Conservation (phyloP, 2,113 vertebrate genomes). For the Chaenogobius annularis region DNA sequence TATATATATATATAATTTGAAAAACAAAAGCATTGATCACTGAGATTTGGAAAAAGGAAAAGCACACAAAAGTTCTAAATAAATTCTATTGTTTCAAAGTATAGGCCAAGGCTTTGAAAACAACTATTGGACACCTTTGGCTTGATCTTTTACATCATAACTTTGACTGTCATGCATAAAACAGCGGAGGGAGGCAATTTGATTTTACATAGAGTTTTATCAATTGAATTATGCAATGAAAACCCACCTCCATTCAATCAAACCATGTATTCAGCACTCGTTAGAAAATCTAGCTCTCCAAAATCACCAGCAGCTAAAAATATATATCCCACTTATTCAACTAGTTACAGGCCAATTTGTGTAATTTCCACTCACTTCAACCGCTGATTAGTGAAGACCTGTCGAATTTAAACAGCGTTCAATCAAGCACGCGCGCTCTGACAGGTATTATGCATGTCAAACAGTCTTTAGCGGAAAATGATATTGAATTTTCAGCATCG, state of each 20-base stretch:
- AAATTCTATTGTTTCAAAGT: too few relatives aligned
- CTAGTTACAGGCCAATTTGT: not conserved
- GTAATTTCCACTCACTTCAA: not conserved
- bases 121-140: too few relatives aligned
- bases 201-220: too few relatives aligned
- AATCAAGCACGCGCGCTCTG: not conserved
- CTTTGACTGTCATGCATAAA: too few relatives aligned
- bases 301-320: conserved; percentile 8
- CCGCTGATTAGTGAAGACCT: conserved; percentile 10
- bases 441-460: not conserved
- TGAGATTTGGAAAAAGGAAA: too few relatives aligned
- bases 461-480: not conserved
- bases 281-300: not conserved
- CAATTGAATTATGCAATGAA: too few relatives aligned
- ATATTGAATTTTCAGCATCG: not conserved
- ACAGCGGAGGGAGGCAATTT: too few relatives aligned
- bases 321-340: conserved; percentile 4
- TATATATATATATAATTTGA: too few relatives aligned
- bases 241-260: not conserved
- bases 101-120: too few relatives aligned
- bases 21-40: too few relatives aligned
- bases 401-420: conserved; percentile 15
- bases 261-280: conserved; percentile 17
- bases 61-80: too few relatives aligned
- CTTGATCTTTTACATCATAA: too few relatives aligned